Evolutionary conservation across 2,797 vertebrate species (phyloP), one percentile per base, ranked within the genome.

Genomic region (Onychomys arenicola): DNA sequence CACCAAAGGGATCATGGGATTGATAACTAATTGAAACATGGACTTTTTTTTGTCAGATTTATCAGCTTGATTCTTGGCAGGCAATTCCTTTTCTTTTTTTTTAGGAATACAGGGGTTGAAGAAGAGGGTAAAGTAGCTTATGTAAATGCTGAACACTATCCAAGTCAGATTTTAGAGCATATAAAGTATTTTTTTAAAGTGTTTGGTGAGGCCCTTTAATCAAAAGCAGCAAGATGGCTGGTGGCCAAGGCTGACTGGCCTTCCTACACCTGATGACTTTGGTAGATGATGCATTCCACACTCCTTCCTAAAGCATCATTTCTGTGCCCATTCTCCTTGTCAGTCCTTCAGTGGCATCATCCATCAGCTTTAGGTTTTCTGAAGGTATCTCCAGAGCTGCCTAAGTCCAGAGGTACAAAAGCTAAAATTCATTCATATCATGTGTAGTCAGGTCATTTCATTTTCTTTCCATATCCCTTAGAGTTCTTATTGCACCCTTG

Each of bases 401-500:
- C 11, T 10, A 21, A 80, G 11, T 46, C 32, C 55, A 67, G 37
- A 69, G 23, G 46, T 89, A 85, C 23, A 23, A 46, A 27, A 29
- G 23, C 34, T 91, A 52, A 61, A 89, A 23, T 52, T n/a, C 63
- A 69, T 78, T 71, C 93, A 19, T 29, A 40, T 1, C 0, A 77
- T 65, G 8, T 71, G 0, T 3, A 55, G 0, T 67, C 16, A 34
- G 23, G 52, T 90, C 6, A 43, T 82, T 89, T 86, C 17, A 29
- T 25, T 25, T 73, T 90, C 63, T 75, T 46, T 52, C 19, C 59
- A 37, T 75, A 34, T 84, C 9, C 25, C 17, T 82, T 46, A 14
- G 27, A 81, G 65, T 86, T 93, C 55, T 81, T 93, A 82, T 84
- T 86, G 55, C 55, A 46, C 19, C 55, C 78, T 87, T 77, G 78